Conservation (phyloP, 1,140 invertebrate species). For the Saxidomus purpurata region DNA sequence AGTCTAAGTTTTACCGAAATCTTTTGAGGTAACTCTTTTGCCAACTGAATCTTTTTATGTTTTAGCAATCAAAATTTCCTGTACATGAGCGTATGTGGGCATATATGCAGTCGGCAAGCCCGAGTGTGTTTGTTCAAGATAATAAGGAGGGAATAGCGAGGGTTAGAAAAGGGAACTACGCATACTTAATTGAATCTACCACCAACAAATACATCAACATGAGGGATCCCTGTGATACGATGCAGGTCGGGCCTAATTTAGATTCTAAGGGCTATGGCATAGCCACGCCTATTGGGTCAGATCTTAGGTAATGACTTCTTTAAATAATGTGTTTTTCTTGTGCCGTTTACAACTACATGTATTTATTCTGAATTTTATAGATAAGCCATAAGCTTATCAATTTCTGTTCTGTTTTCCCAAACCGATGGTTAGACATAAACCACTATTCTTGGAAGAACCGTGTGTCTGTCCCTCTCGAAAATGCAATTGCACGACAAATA, state of each 20-base stretch:
- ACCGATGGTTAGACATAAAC: no score
- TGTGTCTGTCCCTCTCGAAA: no score
- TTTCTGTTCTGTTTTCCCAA: no score
- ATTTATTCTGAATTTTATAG: no score
- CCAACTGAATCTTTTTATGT: conserved; percentile 45
- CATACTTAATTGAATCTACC: conserved; percentile 97
- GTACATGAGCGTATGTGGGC: conserved; percentile 98
- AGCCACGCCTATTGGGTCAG: conserved; percentile 96
- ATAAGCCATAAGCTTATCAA: no score
- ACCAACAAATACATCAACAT: conserved; percentile 98
- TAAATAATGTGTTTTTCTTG: no score
- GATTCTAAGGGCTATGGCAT: conserved; percentile 98
- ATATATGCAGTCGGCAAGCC: conserved; percentile 91
- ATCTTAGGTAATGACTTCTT: conserved; percentile 92
- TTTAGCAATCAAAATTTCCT: conserved; percentile 95
- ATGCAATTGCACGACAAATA: no score
- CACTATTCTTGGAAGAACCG: no score
- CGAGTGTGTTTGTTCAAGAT: conserved; percentile 79
- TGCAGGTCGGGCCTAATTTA: conserved; percentile 95
- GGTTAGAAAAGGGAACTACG: conserved; percentile 92
- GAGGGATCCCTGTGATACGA: conserved; percentile 96
- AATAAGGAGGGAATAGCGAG: conserved; percentile 79
- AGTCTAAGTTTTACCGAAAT: no score
- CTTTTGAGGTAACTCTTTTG: no score
- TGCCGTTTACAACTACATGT: no score